Percentiles rank a stretch among this genome's conserved stretches.
These are phyloP conservation scores for Oikopleura albicans DNA, from an alignment of 23 tunicate genomes.

Conservation along the genomic window DNA sequence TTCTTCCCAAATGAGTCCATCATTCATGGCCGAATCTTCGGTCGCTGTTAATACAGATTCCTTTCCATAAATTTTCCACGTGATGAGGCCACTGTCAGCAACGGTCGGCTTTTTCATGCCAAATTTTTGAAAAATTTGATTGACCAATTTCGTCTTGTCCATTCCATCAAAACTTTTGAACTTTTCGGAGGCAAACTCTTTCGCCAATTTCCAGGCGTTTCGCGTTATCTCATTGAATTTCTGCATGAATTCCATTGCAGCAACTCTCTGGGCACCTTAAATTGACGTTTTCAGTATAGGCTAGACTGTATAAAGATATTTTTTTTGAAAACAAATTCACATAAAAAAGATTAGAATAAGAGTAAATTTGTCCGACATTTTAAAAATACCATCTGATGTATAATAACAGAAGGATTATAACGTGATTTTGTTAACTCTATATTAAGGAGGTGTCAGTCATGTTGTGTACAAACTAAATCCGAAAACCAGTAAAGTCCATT, in stretches of 20 bases:
- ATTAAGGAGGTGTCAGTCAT: too few relatives aligned
- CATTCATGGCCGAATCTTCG: neutral
- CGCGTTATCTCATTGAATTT: neutral
- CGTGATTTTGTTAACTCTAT: too few relatives aligned
- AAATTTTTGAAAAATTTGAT: neutral
- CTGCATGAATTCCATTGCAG: neutral
- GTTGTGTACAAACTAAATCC: too few relatives aligned
- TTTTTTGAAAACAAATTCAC: neutral
- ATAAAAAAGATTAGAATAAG: too few relatives aligned
- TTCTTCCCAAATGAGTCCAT: neutral
- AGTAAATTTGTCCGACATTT: too few relatives aligned
- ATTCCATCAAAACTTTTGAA: neutral
- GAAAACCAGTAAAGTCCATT: too few relatives aligned
- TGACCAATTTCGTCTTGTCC: neutral
- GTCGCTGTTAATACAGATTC: neutral
- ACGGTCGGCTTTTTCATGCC: neutral
- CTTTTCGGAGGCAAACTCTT: neutral
- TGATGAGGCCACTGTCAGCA: neutral
- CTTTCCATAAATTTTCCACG: slow-evolving; percentile 4
- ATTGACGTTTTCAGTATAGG: neutral
- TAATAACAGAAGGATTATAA: too few relatives aligned
- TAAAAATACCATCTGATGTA: too few relatives aligned
- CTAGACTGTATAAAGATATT: neutral
- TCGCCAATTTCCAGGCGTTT: neutral
- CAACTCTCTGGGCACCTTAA: neutral